Base-by-base conservation (phyloP, 1,140 invertebrate genomes). In the Drosophila insularis region DNA sequence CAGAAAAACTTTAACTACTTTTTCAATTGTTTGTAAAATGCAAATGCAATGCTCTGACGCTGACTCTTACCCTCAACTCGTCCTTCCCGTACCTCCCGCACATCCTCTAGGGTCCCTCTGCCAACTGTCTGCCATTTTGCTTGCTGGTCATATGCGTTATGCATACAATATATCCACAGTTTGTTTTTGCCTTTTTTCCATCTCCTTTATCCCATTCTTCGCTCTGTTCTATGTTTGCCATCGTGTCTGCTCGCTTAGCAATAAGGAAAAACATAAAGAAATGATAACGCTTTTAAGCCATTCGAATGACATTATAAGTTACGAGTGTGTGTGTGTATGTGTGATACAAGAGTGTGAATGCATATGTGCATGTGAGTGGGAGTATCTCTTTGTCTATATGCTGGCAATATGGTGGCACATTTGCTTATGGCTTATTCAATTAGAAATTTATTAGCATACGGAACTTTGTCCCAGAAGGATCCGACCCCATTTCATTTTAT, bases 1-100 rank as follows among this genome's bases (percentile, higher is more conserved):
- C 66, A 84, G 74, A 85, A 89, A 89, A 89, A 89, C 73, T 84
- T 89, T 89, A 89, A 89, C 84, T 89, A 89, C 80, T 89, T 89
- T 89, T 89, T 89, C 84, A 82, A 89, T 89, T 89, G 84, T 89
- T 89, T 89, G 84, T 82, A 89, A 89, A 89, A 87, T 87, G 84
- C 84, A 87, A 89, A 89, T 89, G 75, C 74, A 74, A 74, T 69
- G 17, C 43, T 74, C 63, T 55, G 63, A 23, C 62, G 53, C 75
- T 59, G 19, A 56, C 71, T 67, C 59, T 65, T 14, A 31, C 40
- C 53, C 27, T 2, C 10, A 27, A 27, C 27, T 27, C 43, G 13
- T 19, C 32, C 32, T 59, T 66, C 61, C 17, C n/a, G n/a, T 19
- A 13, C 27, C 43, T 50, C 11, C 5, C 56, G 53, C 31, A 59